phyloP scores from a whole-genome alignment of 1,140 invertebrate genomes.

The Myzus persicae region DNA sequence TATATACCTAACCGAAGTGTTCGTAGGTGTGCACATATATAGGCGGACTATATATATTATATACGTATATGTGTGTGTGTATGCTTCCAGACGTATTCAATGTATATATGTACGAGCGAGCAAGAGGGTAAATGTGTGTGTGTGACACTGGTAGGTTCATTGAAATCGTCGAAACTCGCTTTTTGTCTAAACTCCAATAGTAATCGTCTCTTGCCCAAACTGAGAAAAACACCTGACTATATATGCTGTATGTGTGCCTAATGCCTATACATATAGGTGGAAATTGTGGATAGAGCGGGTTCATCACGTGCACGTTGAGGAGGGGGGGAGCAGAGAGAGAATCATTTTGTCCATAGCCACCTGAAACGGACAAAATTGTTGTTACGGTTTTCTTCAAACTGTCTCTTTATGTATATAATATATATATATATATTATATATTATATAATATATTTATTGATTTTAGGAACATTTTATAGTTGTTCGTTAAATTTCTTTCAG shows the following conservation, averaged over 20 bases:
- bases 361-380: not conserved
- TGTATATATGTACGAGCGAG: too few relatives aligned
- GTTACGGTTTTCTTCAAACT: not conserved
- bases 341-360: not conserved
- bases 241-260: not conserved
- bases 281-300: not conserved
- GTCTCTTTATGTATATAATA: not conserved
- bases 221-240: slow-evolving; percentile 13
- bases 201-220: not conserved
- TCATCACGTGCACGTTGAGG: not conserved
- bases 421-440: not conserved
- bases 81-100: too few relatives aligned
- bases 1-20: not conserved
- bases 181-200: not conserved
- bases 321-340: not conserved
- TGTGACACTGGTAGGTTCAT: not conserved
- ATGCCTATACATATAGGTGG: not conserved
- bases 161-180: not conserved
- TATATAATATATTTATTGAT: not conserved
- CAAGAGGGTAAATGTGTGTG: too few relatives aligned
- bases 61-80: not conserved
- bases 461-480: not conserved
- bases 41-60: not conserved
- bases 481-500: not conserved
- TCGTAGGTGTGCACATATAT: not conserved